A percentile compares a stretch with the other conserved stretches of the same genome.
Conservation (phyloP, 2,888 invertebrate species). For the Sthenelais limicola region DNA sequence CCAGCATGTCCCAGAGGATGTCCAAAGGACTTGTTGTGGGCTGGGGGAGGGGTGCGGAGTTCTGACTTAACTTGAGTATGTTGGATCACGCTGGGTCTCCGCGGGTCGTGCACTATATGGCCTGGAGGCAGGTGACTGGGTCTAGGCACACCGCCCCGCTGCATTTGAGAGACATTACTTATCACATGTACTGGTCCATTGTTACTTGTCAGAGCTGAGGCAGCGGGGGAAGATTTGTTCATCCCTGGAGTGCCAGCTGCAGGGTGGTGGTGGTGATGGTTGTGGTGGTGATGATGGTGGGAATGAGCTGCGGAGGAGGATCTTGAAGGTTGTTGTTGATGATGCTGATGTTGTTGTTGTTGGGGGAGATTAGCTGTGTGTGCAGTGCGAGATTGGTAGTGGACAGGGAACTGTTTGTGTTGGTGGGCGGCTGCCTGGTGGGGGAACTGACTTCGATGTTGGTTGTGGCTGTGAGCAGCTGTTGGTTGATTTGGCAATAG, state of each 20-base stretch:
- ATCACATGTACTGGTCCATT: too few relatives aligned
- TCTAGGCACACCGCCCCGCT: too few relatives aligned
- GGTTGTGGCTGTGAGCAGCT: too few relatives aligned
- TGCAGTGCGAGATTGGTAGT: background rate
- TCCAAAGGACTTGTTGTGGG: background rate
- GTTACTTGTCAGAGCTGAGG: too few relatives aligned
- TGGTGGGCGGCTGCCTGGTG: too few relatives aligned
- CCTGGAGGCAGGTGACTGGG: background rate
- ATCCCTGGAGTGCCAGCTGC: background rate
- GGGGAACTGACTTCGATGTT: too few relatives aligned
- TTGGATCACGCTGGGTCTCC: constrained; percentile 12
- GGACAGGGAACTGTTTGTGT: background rate
- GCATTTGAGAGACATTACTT: too few relatives aligned
- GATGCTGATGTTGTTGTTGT: constrained; percentile 1
- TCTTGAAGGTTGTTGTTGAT: constrained; percentile 4
- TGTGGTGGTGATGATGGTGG: background rate
- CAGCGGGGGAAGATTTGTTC: too few relatives aligned
- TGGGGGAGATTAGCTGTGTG: constrained; percentile 2
- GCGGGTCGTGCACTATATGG: background rate
- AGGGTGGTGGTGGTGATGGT: background rate
- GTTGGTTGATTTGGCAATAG: too few relatives aligned
- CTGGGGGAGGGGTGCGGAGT: background rate
- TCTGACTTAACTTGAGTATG: constrained; percentile 19
- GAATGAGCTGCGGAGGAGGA: background rate
- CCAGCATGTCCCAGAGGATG: constrained; percentile 3